These are phyloP conservation scores for Pristionchus entomophagus DNA, from an alignment of 2,888 invertebrate species.

Conservation along the genomic window DNA sequence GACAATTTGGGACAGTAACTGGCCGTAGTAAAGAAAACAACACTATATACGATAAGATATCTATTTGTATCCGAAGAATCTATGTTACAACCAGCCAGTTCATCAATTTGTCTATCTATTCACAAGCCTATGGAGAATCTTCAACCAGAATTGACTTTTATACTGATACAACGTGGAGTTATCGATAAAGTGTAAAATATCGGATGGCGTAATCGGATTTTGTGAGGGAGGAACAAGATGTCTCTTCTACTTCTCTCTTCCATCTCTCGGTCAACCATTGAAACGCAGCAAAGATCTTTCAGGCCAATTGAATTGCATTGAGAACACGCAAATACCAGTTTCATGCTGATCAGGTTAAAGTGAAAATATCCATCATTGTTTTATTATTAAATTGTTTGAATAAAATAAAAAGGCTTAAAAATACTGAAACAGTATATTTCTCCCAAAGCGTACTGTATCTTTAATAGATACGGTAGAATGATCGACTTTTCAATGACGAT, in stretches of 20 bases:
- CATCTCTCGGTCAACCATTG: background rate
- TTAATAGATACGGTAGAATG: background rate
- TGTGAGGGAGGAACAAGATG: slow-evolving; percentile 20
- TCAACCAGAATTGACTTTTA: too few species aligned
- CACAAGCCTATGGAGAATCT: too few species aligned
- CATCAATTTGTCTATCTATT: too few species aligned
- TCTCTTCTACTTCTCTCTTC: background rate
- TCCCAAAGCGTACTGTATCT: background rate
- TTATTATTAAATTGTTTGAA: background rate
- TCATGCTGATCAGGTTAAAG: too few species aligned
- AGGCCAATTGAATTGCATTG: background rate
- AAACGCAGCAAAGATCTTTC: background rate
- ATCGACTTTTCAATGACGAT: background rate
- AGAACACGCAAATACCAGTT: background rate
- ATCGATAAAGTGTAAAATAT: background rate
- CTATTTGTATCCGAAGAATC: background rate
- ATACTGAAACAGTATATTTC: background rate
- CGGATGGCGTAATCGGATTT: background rate
- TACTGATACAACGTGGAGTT: too few species aligned
- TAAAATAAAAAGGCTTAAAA: background rate
- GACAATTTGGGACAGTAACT: slow-evolving; percentile 3
- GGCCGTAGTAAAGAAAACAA: background rate
- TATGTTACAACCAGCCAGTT: too few species aligned
- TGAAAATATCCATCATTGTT: too few species aligned
- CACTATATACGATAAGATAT: background rate